Conservation (phyloP, 2,888 invertebrate species). For the Catocala fraxini region DNA sequence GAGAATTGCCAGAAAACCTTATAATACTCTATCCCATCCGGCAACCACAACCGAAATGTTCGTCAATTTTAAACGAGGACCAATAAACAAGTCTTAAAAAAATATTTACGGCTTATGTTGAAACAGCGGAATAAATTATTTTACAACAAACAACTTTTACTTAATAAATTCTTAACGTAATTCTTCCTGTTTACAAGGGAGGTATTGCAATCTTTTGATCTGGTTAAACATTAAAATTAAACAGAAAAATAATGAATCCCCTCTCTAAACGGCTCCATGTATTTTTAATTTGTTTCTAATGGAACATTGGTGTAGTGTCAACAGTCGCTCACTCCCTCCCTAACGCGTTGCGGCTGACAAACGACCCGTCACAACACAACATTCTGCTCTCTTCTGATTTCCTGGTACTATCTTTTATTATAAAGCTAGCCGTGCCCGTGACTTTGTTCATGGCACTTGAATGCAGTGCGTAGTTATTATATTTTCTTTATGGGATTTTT, state of each 20-base stretch:
- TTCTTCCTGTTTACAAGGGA: slow-evolving; percentile 7
- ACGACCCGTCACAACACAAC: slow-evolving; percentile 24
- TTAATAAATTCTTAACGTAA: slow-evolving; percentile 11
- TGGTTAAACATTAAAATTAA: slow-evolving; percentile 11
- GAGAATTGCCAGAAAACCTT: too few relatives aligned
- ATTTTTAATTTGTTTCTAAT: slow-evolving; percentile 23
- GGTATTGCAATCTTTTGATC: slow-evolving; percentile 8
- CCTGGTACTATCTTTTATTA: slow-evolving; percentile 21
- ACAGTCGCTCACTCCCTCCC: slow-evolving; percentile 9
- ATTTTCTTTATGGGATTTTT: too few relatives aligned
- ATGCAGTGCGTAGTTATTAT: too few relatives aligned
- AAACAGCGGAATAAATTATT: slow-evolving; percentile 3
- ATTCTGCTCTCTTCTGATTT: slow-evolving; percentile 19
- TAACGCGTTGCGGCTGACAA: slow-evolving; percentile 23
- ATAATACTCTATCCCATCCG: too few relatives aligned
- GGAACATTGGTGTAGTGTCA: slow-evolving; percentile 15
- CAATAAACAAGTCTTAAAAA: not conserved
- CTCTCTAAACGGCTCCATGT: slow-evolving; percentile 15
- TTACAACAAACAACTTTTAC: slow-evolving; percentile 11
- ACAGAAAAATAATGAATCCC: slow-evolving; percentile 10
- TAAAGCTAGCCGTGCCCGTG: not conserved
- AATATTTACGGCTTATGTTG: not conserved
- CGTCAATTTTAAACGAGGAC: too few relatives aligned
- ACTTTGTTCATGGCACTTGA: too few relatives aligned
- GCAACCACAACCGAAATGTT: too few relatives aligned